phyloP scores from a whole-genome alignment of 2,113 vertebrate genomes.

The Lathamus discolor region DNA sequence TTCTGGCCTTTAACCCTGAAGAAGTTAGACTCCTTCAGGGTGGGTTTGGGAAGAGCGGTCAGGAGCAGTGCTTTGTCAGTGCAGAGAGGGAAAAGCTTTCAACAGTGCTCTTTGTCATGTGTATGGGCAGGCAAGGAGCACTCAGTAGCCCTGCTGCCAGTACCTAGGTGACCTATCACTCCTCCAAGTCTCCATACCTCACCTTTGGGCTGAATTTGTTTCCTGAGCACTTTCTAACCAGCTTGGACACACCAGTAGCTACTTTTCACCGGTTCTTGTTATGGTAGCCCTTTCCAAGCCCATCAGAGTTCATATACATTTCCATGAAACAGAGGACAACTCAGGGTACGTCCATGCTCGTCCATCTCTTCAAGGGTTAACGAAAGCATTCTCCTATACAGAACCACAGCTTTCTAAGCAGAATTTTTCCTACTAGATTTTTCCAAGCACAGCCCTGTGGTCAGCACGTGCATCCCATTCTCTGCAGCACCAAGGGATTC shows the following conservation, averaged over 20 bases:
- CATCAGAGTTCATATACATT: fast-evolving
- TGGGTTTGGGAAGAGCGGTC: not conserved
- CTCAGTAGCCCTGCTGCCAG: not conserved
- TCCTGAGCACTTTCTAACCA: not conserved
- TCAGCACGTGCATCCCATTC: not conserved
- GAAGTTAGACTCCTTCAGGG: not conserved
- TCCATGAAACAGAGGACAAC: not conserved
- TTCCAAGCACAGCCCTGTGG: fast-evolving
- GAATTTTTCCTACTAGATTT: not conserved
- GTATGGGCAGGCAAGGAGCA: not conserved
- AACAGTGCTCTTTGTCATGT: fast-evolving
- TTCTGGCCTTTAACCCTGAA: not conserved
- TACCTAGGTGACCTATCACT: not conserved
- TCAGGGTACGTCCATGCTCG: not conserved
- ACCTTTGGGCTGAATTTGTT: not conserved
- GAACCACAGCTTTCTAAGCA: not conserved
- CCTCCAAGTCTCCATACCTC: not conserved
- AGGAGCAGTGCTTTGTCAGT: not conserved
- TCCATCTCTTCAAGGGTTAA: not conserved
- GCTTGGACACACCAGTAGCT: fast-evolving
- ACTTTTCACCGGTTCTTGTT: not conserved
- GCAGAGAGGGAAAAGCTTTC: not conserved
- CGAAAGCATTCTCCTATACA: not conserved
- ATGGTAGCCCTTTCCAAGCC: not conserved
- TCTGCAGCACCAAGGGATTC: not conserved